Conservation (phyloP, 2,797 vertebrate species). For the Fundulus diaphanus region DNA sequence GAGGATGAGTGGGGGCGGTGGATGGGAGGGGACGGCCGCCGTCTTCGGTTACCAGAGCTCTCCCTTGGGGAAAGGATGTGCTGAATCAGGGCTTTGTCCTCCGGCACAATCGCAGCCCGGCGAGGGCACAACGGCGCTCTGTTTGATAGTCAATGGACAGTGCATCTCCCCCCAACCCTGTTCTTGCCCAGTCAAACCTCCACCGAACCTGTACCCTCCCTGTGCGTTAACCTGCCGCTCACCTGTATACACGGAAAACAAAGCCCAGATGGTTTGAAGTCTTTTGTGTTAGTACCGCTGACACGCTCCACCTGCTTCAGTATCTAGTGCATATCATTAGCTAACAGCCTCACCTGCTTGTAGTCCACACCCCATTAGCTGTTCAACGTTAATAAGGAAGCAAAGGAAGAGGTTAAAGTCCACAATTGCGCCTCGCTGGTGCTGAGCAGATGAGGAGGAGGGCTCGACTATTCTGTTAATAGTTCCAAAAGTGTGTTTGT, state of each 20-base stretch:
- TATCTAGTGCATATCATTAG: constrained; percentile 46
- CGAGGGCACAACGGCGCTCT: constrained; percentile 86
- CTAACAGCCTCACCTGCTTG: constrained; percentile 60
- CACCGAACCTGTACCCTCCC: constrained; percentile 36
- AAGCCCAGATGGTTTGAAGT: constrained; percentile 24
- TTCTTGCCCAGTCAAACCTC: constrained; percentile 51
- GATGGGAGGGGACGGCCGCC: constrained; percentile 62
- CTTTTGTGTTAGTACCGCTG: constrained; percentile 12
- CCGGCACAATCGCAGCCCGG: constrained; percentile 78
- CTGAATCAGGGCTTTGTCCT: constrained; percentile 88
- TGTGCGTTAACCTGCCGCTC: constrained; percentile 66
- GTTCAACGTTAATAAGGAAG: constrained; percentile 65
- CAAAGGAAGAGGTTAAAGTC: constrained; percentile 77
- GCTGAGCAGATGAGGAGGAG: constrained; percentile 54
- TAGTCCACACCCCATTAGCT: constrained; percentile 64
- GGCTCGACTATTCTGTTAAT: constrained; percentile 69
- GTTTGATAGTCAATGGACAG: constrained; percentile 80
- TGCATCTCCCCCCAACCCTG: constrained; percentile 74
- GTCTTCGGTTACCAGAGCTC: constrained; percentile 83
- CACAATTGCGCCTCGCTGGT: constrained; percentile 44
- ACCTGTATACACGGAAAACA: constrained; percentile 50
- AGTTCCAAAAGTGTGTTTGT: constrained; percentile 43
- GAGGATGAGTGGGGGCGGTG: constrained; percentile 56
- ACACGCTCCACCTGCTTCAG: constrained; percentile 16
- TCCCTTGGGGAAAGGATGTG: constrained; percentile 82